These are phyloP conservation scores for Stegophylla sp. DNA, from an alignment of 2,888 invertebrate genomes.

Conservation along the genomic window DNA sequence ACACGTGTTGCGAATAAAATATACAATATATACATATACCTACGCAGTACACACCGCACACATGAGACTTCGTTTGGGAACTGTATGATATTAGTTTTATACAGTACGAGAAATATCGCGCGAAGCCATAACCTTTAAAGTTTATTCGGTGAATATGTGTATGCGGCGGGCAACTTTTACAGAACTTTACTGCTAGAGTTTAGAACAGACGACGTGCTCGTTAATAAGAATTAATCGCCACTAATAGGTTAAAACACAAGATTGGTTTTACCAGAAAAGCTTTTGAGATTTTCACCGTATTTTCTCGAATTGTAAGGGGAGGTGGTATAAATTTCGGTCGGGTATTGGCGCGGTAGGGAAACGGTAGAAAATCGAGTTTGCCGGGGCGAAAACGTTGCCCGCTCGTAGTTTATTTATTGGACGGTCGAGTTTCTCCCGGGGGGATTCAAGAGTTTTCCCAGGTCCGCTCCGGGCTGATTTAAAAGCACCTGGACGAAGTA, in stretches of 20 bases:
- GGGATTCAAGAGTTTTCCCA: conserved; percentile 36
- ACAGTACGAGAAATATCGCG: conserved; percentile 22
- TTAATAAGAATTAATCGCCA: conserved; percentile 55
- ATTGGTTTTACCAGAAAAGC: conserved; percentile 48
- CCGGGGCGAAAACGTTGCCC: conserved; percentile 24
- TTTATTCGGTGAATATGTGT: conserved; percentile 36
- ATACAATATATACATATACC: no score
- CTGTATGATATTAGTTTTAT: no score
- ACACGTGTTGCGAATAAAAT: conserved; percentile 55
- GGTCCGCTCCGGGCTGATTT: conserved; percentile 46
- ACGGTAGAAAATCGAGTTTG: conserved; percentile 52
- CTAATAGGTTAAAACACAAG: conserved; percentile 30
- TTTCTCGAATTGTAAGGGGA: conserved; percentile 9
- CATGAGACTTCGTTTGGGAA: conserved; percentile 18
- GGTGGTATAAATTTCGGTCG: conserved; percentile 44
- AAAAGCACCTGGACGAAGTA: conserved; percentile 54
- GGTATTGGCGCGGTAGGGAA: conserved; percentile 1
- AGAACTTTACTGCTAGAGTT: conserved; percentile 25
- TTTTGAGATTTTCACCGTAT: conserved; percentile 39
- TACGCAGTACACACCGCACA: no score
- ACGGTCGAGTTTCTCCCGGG: conserved; percentile 50
- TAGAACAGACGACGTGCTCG: conserved; percentile 34
- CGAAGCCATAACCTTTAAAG: conserved; percentile 34
- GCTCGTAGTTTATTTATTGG: conserved; percentile 54
- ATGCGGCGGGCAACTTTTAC: conserved; percentile 22